phyloP scores from a whole-genome alignment of 2,888 invertebrate genomes.

The Lottia scabra region DNA sequence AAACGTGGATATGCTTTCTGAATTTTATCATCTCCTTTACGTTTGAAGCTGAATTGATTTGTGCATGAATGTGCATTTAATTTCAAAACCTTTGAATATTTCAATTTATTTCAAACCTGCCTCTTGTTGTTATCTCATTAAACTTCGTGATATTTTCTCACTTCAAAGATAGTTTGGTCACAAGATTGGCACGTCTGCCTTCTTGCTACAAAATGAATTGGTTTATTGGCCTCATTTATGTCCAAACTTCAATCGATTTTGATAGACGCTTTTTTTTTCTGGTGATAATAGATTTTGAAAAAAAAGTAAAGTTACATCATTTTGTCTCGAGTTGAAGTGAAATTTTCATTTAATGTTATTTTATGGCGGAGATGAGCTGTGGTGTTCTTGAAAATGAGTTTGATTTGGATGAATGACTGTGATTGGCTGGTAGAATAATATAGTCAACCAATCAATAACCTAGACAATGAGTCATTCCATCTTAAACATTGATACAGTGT shows the following conservation, averaged over 20 bases:
- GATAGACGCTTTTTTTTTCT: neutral
- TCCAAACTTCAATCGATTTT: neutral
- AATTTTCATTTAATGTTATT: neutral
- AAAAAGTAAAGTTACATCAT: neutral
- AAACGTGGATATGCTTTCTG: no score
- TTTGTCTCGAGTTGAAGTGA: neutral
- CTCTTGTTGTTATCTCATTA: no score
- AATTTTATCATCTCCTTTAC: no score
- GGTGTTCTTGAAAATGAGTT: neutral
- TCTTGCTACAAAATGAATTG: no score
- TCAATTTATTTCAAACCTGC: no score
- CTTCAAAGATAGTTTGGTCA: no score
- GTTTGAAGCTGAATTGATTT: no score
- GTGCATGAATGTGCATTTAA: no score
- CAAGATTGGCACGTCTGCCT: no score
- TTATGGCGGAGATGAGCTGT: neutral
- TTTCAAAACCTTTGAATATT: no score
- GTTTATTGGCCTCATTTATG: neutral
- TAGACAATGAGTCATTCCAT: neutral
- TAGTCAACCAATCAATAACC: constrained; percentile 1
- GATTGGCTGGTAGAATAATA: neutral
- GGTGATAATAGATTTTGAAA: neutral
- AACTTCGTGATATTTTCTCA: no score
- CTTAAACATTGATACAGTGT: no score
- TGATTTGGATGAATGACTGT: constrained; percentile 1